phyloP scores from a whole-genome alignment of 2,797 vertebrate genomes.

The Hippopotamyrus pictus region DNA sequence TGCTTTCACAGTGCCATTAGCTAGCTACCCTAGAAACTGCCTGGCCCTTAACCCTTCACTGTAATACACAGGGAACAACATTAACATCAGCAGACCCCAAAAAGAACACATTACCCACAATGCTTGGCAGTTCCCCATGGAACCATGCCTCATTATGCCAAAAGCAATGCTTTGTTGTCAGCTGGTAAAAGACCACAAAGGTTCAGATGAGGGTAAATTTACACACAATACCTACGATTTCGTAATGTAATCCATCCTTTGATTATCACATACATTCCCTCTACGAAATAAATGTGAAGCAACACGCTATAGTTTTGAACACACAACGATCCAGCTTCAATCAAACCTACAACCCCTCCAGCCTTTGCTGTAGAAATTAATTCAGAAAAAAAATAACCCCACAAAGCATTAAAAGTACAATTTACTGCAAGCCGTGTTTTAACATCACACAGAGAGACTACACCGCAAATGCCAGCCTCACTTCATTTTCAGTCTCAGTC shows the following conservation, averaged over 20 bases:
- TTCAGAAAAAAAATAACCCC: background rate
- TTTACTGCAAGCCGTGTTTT: background rate
- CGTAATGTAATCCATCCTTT: slow-evolving; percentile 11
- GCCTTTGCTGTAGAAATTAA: slow-evolving; percentile 3
- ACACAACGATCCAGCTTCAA: slow-evolving; percentile 7
- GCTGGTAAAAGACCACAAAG: slow-evolving; percentile 11
- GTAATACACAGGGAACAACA: background rate
- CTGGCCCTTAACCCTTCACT: background rate
- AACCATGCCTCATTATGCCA: background rate
- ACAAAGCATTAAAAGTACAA: background rate
- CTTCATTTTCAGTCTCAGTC: background rate
- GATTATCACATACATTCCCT: slow-evolving; percentile 17
- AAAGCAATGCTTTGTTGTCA: slow-evolving; percentile 23
- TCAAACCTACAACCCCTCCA: slow-evolving; percentile 5
- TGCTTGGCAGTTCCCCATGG: slow-evolving; percentile 11
- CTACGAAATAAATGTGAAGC: background rate
- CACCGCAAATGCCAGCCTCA: background rate
- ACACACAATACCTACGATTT: background rate
- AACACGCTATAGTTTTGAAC: slow-evolving; percentile 11
- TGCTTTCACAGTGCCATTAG: background rate
- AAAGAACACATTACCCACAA: slow-evolving; percentile 7
- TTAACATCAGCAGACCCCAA: background rate
- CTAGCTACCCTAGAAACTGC: background rate
- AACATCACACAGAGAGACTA: background rate
- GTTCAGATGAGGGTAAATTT: background rate